Evolutionary conservation across 2,888 invertebrate species (phyloP), one percentile per base, ranked within the genome.

Genomic region (Sesamia inferens): DNA sequence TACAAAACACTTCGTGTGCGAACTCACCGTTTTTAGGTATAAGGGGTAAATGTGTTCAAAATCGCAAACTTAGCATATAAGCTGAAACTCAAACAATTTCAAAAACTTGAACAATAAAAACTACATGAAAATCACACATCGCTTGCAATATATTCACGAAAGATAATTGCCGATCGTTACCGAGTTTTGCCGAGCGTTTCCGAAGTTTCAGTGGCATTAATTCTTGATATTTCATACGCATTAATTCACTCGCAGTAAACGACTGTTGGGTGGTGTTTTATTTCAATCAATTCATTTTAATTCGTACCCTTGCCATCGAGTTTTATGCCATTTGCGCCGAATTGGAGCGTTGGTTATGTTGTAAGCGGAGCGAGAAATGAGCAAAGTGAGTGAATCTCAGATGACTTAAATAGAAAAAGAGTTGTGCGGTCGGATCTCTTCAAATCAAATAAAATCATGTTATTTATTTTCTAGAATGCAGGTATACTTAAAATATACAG

Each of bases 281-380:
- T 87, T 87, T 84, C 85, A 87, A 87, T 84, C 84, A 85, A 87
- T 88, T 87, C 82, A 74, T 84, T 87, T 87, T 85, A 84, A 83
- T 85, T 86, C 76, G 61, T 68, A 79, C 74, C 71, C 73, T 65
- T 68, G 61, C 78, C 61, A 72, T 79, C 76, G 78, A 79, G 78
- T 85, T 86, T 83, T 85, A 85, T 79, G 76, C 73, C 73, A 81
- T 77, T 67, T 24, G 75, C 59, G 54, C 61, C 57, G 74, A 71
- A 78, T 67, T 81, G 61, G 51, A 77, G 19, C 24, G 44, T 55
- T 55, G 68, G 74, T 22, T 31, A 54, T n/a, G 4, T 63, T 65
- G 51, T 19, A 5, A 78, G 75, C 79, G 71, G 51, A 68, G 68
- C 67, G 54, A 65, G 72, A 5, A 76, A 71, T 61, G 42, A 71